Evolutionary conservation across 2,797 vertebrate species (phyloP), one percentile per base, ranked within the genome.

Genomic region (Sphenopsis melanotis): DNA sequence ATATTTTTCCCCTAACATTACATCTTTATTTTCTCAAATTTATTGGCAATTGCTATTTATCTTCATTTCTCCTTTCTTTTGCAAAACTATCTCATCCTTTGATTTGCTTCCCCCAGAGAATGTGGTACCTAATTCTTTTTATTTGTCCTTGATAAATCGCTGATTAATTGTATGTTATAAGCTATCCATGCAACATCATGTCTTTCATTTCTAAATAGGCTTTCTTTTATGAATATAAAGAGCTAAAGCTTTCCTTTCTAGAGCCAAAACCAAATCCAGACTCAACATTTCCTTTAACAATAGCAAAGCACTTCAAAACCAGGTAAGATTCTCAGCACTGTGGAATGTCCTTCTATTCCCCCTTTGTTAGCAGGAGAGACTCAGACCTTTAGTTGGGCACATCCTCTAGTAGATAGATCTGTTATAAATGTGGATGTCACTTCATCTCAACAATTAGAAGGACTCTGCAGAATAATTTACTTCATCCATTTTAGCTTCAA

Each of bases 21-120:
- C 66, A 87, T 94, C 87, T 94, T 87, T 93, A 90, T 96, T 95
- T 95, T 91, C 83, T 90, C 77, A 87, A 66, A 82, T 91, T 71
- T 93, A 90, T 87, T 88, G 74, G 79, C 91, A 95, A 76, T 91
- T 93, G 77, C 79, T 94, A 63, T 96, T 94, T 95, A 86, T 96
- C 70, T 49, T 95, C 41, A 65, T 94, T 94, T 88, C 47, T 89
- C 32, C 39, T 71, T 80, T 80, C 60, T 83, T 87, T 78, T 83
- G 57, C 59, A 89, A 57, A 80, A 57, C 87, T 68, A 14, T 76
- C 77, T 81, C 77, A 68, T 91, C 34, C 50, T 95, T 94, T 93
- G 83, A 89, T 93, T 96, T 89, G 55, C 61, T 81, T 83, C 49
- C 83, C 89, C 52, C 29, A 29, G 77, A 92, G 90, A 80, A 74